Evolutionary conservation across 2,888 invertebrate genomes (phyloP).

Genomic region (Lepidochrysops patricia): DNA sequence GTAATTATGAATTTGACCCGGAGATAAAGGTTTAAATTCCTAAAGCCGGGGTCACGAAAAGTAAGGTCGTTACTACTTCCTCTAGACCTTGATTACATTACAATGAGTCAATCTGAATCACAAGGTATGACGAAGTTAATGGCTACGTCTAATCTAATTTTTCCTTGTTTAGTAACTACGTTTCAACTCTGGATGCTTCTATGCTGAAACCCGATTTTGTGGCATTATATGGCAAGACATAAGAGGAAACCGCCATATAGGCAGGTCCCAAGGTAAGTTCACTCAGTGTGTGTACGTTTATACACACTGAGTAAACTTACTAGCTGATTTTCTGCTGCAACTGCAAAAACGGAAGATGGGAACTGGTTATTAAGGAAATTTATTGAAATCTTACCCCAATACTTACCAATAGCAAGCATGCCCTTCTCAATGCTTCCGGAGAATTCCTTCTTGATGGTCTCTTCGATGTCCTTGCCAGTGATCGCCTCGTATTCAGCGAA

Average conservation of each 20-base stretch:
- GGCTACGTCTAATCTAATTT: neutral
- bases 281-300: too few species aligned
- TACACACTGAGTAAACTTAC: too few species aligned
- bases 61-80: conserved; percentile 11
- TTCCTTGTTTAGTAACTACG: too few species aligned
- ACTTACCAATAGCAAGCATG: conserved; percentile 88
- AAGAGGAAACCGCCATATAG: too few species aligned
- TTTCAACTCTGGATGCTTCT: neutral
- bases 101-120: conserved; percentile 14
- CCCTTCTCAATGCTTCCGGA: conserved; percentile 91
- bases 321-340: too few species aligned
- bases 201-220: neutral
- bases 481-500: conserved; percentile 89
- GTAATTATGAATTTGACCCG: conserved; percentile 3
- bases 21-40: neutral
- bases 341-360: too few species aligned
- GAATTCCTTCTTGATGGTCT: conserved; percentile 90
- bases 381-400: too few species aligned
- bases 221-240: too few species aligned
- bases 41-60: conserved; percentile 3
- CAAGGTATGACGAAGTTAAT: conserved; percentile 8
- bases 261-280: too few species aligned
- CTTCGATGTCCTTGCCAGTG: conserved; percentile 88
- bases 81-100: conserved; percentile 13
- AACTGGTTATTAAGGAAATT: too few species aligned